Percentiles rank a stretch among this genome's conserved stretches.
These are phyloP conservation scores for Ifrita kowaldi DNA, from an alignment of 2,113 vertebrate species.

Conservation along the genomic window DNA sequence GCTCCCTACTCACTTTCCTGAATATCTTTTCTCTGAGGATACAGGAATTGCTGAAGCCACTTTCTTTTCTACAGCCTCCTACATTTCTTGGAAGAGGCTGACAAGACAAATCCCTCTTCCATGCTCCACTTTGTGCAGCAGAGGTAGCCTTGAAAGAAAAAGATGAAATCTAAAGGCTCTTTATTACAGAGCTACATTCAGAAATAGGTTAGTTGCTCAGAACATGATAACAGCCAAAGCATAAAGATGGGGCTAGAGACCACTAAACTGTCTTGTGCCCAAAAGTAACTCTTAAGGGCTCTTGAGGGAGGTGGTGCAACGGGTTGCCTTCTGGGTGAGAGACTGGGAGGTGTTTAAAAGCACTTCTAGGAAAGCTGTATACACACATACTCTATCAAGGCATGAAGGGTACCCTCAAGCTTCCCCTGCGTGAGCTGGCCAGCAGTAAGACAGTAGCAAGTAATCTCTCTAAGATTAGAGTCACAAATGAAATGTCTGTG, in stretches of 20 bases:
- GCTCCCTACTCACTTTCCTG: not conserved
- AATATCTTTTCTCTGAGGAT: not conserved
- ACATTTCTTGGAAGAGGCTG: not conserved
- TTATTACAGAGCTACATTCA: not conserved
- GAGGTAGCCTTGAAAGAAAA: not conserved
- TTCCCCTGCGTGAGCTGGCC: not conserved
- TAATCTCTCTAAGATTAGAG: not conserved
- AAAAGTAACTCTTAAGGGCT: not conserved
- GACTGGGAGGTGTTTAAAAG: not conserved
- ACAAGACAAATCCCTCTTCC: not conserved
- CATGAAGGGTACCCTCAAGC: not conserved
- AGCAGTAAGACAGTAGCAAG: not conserved
- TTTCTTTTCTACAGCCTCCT: not conserved
- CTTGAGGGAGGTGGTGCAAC: not conserved
- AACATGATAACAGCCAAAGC: fast-evolving
- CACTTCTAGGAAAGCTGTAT: not conserved
- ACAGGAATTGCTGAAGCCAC: not conserved
- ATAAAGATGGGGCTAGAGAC: not conserved
- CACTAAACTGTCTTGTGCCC: not conserved
- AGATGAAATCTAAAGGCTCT: not conserved
- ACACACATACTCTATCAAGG: not conserved
- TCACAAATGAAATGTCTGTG: not conserved
- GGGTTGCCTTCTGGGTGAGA: not conserved
- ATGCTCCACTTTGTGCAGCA: not conserved
- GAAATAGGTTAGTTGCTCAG: not conserved